Conservation (phyloP, 2,113 vertebrate genomes). For the Anarrhichthys ocellatus region DNA sequence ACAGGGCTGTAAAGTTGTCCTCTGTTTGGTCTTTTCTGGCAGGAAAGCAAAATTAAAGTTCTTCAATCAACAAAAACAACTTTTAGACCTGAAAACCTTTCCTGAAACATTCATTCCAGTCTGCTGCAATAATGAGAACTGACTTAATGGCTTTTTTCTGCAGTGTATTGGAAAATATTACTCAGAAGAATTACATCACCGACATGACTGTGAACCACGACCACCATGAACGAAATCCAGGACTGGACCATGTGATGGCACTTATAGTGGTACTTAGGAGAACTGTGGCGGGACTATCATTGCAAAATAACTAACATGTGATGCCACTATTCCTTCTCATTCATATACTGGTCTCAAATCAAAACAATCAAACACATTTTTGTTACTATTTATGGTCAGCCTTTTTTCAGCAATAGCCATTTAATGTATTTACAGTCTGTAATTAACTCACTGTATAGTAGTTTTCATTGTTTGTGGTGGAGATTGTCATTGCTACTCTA, state of each 20-base stretch:
- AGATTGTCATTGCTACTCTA: neutral
- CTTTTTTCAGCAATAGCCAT: constrained; percentile 1
- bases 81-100: constrained; percentile 30
- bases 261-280: neutral
- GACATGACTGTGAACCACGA: constrained; percentile 58
- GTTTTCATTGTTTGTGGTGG: constrained; percentile 2
- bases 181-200: constrained; percentile 68
- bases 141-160: constrained; percentile 24
- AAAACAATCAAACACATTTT: neutral
- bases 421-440: neutral
- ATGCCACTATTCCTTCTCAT: neutral
- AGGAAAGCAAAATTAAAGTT: constrained; percentile 1
- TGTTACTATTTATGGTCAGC: neutral
- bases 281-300: constrained; percentile 9
- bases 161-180: constrained; percentile 69
- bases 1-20: neutral
- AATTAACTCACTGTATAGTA: neutral
- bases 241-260: constrained; percentile 27
- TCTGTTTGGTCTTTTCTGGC: constrained; percentile 23
- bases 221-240: constrained; percentile 15
- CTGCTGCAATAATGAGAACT: constrained; percentile 40
- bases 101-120: constrained; percentile 49
- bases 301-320: constrained; percentile 10
- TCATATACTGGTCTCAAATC: neutral
- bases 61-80: constrained; percentile 46